phyloP scores from a whole-genome alignment of 2,113 vertebrate genomes.

The Lasiurus borealis region DNA sequence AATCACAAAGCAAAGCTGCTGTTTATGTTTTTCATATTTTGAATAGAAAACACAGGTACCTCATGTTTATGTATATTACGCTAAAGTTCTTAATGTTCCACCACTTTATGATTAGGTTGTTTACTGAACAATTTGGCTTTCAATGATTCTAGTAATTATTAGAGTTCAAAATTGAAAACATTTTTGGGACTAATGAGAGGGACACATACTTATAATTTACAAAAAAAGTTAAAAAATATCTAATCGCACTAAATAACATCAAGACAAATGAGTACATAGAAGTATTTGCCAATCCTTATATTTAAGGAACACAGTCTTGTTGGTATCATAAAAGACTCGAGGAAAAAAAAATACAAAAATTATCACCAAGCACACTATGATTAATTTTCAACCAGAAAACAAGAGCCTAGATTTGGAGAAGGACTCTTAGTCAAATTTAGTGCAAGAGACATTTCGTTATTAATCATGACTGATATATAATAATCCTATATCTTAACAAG shows the following conservation, averaged over 20 bases:
- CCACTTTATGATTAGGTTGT: conserved; percentile 42
- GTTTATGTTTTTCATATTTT: conserved; percentile 41
- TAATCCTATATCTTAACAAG: neutral
- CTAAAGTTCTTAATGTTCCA: neutral
- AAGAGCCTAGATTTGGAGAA: neutral
- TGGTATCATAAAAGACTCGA: neutral
- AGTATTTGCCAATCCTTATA: neutral
- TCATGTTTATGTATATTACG: neutral
- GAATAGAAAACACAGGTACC: neutral
- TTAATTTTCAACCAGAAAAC: conserved; percentile 47
- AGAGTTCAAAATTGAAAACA: conserved; percentile 44
- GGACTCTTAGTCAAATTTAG: neutral
- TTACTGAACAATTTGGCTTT: neutral
- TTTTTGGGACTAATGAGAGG: neutral
- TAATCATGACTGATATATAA: neutral
- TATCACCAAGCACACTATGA: neutral
- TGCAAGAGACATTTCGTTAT: neutral
- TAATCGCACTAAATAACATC: conserved; percentile 3
- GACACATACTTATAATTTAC: neutral
- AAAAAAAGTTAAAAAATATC: neutral
- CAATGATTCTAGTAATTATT: conserved; percentile 1
- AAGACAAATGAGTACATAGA: neutral
- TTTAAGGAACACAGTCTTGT: neutral
- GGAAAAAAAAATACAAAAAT: conserved; percentile 10
- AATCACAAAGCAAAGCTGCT: neutral